phyloP scores from a whole-genome alignment of 2,888 invertebrate species.

The Tachina lurida region DNA sequence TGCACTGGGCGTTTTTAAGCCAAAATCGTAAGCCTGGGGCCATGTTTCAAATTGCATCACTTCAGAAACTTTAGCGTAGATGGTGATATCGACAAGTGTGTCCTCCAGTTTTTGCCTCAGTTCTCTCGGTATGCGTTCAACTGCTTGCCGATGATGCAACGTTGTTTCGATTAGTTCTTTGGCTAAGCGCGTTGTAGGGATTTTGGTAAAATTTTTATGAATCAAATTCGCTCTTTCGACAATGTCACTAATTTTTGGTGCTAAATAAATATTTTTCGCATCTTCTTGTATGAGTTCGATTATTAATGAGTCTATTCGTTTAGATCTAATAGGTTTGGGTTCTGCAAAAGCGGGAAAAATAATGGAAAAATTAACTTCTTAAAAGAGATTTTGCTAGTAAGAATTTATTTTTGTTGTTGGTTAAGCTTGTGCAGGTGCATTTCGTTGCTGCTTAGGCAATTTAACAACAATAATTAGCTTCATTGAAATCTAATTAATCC shows the following conservation, averaged over 20 bases:
- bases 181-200: conserved; percentile 79
- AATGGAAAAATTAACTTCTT: not conserved
- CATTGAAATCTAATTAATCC: too few relatives aligned
- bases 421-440: too few relatives aligned
- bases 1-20: conserved; percentile 78
- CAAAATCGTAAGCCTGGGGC: conserved; percentile 85
- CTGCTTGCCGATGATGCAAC: conserved; percentile 84
- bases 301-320: conserved; percentile 76
- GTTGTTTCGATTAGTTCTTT: conserved; percentile 81
- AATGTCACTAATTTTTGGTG: conserved; percentile 77
- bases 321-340: conserved; percentile 44
- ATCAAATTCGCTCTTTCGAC: conserved; percentile 76
- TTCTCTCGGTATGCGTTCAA: conserved; percentile 78
- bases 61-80: conserved; percentile 86
- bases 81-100: conserved; percentile 86
- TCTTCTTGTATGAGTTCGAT: conserved; percentile 76
- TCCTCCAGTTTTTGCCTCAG: conserved; percentile 83
- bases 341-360: conserved; percentile 42
- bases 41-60: conserved; percentile 85
- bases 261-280: conserved; percentile 76
- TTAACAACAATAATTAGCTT: too few relatives aligned
- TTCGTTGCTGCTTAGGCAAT: too few relatives aligned
- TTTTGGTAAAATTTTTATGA: conserved; percentile 79
- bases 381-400: too few relatives aligned
- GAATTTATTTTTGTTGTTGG: too few relatives aligned